These are phyloP conservation scores for Noctuana brunneofusca DNA, from an alignment of 2,888 invertebrate genomes.

Conservation along the genomic window DNA sequence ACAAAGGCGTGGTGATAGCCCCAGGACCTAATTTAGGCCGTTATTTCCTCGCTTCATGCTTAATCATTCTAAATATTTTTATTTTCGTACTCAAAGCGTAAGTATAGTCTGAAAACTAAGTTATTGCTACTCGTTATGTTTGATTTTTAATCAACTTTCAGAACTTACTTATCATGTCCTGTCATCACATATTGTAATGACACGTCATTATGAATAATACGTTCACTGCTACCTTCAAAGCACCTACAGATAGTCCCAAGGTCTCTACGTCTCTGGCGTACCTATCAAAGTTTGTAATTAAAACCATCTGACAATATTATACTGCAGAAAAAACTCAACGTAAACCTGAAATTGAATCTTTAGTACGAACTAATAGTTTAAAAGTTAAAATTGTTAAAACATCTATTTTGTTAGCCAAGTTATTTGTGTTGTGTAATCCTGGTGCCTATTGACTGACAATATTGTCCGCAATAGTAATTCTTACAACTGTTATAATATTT, in stretches of 20 bases:
- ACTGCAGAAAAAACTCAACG: too few species aligned
- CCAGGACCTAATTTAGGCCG: conserved; percentile 46
- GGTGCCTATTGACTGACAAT: too few species aligned
- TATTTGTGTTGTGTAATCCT: background rate
- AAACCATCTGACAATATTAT: background rate
- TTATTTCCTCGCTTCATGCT: conserved; percentile 53
- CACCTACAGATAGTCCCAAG: conserved; percentile 27
- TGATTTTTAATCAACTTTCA: background rate
- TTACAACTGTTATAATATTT: conserved; percentile 7
- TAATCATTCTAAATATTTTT: conserved; percentile 49
- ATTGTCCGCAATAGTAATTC: background rate
- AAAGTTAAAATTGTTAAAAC: too few species aligned
- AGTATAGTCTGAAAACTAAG: too few species aligned
- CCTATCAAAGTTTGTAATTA: conserved; percentile 13
- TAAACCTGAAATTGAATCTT: too few species aligned
- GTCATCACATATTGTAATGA: conserved; percentile 31
- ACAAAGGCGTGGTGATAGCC: conserved; percentile 2
- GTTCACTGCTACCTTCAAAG: conserved; percentile 25
- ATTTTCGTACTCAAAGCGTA: too few species aligned
- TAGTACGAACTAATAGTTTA: background rate
- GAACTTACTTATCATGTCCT: conserved; percentile 24
- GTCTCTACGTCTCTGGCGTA: background rate
- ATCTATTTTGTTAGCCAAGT: too few species aligned
- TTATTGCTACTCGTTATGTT: too few species aligned
- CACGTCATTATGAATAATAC: conserved; percentile 16